Evolutionary conservation across 2,113 vertebrate genomes (phyloP), one percentile per base, ranked within the genome.

Genomic region (Melanerpes aurifrons): DNA sequence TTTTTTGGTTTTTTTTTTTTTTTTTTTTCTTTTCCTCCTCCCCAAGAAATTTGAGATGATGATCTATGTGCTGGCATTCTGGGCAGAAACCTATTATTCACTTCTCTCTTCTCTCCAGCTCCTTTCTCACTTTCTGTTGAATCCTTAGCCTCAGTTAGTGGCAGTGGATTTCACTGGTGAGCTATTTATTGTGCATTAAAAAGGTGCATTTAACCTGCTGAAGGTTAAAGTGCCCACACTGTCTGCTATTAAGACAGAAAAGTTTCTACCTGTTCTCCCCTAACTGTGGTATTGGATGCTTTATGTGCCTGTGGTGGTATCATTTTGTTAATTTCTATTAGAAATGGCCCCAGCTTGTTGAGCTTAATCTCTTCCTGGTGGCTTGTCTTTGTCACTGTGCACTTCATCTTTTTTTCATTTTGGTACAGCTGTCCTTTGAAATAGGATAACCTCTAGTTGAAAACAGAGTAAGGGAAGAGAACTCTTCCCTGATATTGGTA

Each of bases 1-100:
- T 10, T 35, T 10, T 35, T 15, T 21, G n/a, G n/a, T 16, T 21
- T 6, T 1, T 22, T 45, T 45, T 10, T 35, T 15, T 21, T 6
- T 1, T 22, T 35, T 7, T 35, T 16, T 18, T 5, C 0, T 22
- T 17, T 21, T 3, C 0, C 19, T 3, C 9, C 6, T 57, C 48
- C 22, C 31, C 9, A 56, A n/a, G 48, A 86, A 57, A 31, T 68
- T 21, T 58, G 56, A 67, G 45, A 1, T 88, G 70, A 58, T 85
- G 17, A 16, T 82, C 58, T 92, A 22, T 85, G 58, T 90, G 32
- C 57, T 92, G 45, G 13, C 54, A 50, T 54, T 83, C 47, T 43
- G 50, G 22, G 18, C n/a, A 56, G 20, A 80, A 80, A 67, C 8
- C 20, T 76, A 1, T 40, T 82, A 22, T 73, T 87, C 19, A 22